A percentile compares a stretch with the other conserved stretches of the same genome.
phyloP scores from a whole-genome alignment of 2,113 vertebrate species.

The Uria aalge region DNA sequence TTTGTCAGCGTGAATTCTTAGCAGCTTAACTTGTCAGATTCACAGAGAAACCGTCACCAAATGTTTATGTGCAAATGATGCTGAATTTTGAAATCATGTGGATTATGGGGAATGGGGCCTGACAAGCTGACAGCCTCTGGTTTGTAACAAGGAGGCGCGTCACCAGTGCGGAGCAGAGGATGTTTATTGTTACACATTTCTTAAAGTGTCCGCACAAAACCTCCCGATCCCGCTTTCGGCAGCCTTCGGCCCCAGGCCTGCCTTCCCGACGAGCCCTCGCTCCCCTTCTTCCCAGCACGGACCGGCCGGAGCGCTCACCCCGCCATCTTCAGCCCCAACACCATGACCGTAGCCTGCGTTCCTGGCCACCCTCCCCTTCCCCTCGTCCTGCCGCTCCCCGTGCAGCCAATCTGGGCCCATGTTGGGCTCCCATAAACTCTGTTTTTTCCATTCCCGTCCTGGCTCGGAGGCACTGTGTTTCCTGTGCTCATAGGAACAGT shows the following conservation, averaged over 20 bases:
- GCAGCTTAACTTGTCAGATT: conserved; percentile 85
- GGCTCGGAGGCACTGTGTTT: conserved; percentile 62
- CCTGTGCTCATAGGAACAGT: conserved; percentile 67
- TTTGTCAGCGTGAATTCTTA: conserved; percentile 79
- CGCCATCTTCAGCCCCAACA: background rate
- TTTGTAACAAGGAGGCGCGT: conserved; percentile 82
- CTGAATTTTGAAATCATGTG: conserved; percentile 82
- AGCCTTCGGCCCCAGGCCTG: background rate
- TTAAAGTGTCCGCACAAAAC: conserved; percentile 73
- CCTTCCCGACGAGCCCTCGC: background rate
- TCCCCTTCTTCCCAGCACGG: background rate
- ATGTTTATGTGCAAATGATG: conserved; percentile 83
- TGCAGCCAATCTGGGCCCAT: conserved; percentile 55
- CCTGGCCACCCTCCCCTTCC: conserved; percentile 47
- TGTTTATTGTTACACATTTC: conserved; percentile 82
- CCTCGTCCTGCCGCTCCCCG: conserved; percentile 31
- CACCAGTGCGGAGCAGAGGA: conserved; percentile 78
- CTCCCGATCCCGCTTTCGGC: conserved; percentile 58
- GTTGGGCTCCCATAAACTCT: conserved; percentile 67
- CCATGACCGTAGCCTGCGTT: background rate
- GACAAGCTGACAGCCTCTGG: conserved; percentile 86
- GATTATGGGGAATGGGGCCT: conserved; percentile 83
- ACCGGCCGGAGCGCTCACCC: rapidly evolving
- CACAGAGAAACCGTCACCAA: conserved; percentile 80
- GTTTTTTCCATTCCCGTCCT: conserved; percentile 66